Evolutionary conservation across 2,797 vertebrate genomes (phyloP).

Genomic region (Gallinago solitaria): DNA sequence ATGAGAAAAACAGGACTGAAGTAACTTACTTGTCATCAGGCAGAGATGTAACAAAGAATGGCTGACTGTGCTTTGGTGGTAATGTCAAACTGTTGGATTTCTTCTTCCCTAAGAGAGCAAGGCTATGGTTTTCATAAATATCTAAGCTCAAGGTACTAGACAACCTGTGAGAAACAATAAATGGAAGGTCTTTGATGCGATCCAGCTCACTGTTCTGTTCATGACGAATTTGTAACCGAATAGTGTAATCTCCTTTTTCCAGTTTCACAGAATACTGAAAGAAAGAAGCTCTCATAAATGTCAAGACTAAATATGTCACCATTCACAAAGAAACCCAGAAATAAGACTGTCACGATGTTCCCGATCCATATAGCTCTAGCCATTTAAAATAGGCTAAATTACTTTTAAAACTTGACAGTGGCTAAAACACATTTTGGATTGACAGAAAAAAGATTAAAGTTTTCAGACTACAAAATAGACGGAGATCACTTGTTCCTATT

Average conservation of each 20-base stretch:
- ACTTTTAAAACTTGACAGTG: background rate
- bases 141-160: slow-evolving; percentile 92
- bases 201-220: slow-evolving; percentile 95
- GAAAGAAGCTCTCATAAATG: slow-evolving; percentile 54
- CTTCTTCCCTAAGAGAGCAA: slow-evolving; percentile 94
- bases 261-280: slow-evolving; percentile 96
- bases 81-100: slow-evolving; percentile 92
- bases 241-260: slow-evolving; percentile 97
- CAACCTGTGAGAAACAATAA: slow-evolving; percentile 94
- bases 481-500: background rate
- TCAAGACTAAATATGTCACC: background rate
- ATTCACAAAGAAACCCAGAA: background rate
- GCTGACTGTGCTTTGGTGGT: slow-evolving; percentile 87
- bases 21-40: slow-evolving; percentile 96
- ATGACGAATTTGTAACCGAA: slow-evolving; percentile 95
- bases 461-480: background rate
- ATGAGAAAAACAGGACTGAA: background rate
- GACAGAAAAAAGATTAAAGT: background rate
- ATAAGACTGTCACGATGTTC: background rate
- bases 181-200: slow-evolving; percentile 95
- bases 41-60: slow-evolving; percentile 91
- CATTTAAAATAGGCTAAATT: background rate
- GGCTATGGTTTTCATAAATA: slow-evolving; percentile 92
- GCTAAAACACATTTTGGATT: background rate
- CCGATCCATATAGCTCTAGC: background rate